phyloP scores from a whole-genome alignment of 2,888 invertebrate genomes.

The Parnassius orleans region DNA sequence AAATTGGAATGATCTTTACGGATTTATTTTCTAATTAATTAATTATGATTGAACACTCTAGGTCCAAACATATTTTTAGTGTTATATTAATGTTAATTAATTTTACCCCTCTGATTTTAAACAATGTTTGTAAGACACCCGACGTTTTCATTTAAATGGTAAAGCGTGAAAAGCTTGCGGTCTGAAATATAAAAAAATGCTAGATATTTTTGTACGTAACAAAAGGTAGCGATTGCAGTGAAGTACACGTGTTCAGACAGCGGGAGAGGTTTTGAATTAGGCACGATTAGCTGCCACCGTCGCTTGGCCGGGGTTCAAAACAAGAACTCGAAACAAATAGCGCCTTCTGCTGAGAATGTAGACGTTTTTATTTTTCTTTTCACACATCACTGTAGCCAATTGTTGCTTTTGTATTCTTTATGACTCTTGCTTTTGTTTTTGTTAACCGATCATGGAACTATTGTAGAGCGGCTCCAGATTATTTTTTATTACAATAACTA shows the following conservation, averaged over 20 bases:
- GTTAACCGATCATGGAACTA: constrained; percentile 24
- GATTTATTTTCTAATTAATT: too few species aligned
- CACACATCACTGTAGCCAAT: constrained; percentile 52
- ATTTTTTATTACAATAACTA: constrained; percentile 17
- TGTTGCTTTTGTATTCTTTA: constrained; percentile 50
- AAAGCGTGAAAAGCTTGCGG: too few species aligned
- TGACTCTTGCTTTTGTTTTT: constrained; percentile 35
- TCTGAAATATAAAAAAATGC: background rate
- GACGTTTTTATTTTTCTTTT: constrained; percentile 48
- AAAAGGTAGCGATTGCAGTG: constrained; percentile 26
- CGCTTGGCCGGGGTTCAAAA: constrained; percentile 62
- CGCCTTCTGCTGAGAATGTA: constrained; percentile 42
- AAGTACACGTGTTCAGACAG: constrained; percentile 23
- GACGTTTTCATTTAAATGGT: too few species aligned
- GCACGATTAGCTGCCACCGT: constrained; percentile 48
- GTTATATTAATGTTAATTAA: too few species aligned
- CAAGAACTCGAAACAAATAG: constrained; percentile 49
- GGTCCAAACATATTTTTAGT: too few species aligned
- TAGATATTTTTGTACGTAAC: constrained; percentile 17
- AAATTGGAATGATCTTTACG: too few species aligned
- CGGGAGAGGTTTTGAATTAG: constrained; percentile 45
- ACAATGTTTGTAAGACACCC: too few species aligned
- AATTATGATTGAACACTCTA: too few species aligned
- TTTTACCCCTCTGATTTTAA: too few species aligned
- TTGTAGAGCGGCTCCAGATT: constrained; percentile 10